Percentiles rank a stretch among this genome's conserved stretches.
These are phyloP conservation scores for Bryconaethiops microstoma DNA, from an alignment of 2,797 vertebrate genomes.

Conservation along the genomic window DNA sequence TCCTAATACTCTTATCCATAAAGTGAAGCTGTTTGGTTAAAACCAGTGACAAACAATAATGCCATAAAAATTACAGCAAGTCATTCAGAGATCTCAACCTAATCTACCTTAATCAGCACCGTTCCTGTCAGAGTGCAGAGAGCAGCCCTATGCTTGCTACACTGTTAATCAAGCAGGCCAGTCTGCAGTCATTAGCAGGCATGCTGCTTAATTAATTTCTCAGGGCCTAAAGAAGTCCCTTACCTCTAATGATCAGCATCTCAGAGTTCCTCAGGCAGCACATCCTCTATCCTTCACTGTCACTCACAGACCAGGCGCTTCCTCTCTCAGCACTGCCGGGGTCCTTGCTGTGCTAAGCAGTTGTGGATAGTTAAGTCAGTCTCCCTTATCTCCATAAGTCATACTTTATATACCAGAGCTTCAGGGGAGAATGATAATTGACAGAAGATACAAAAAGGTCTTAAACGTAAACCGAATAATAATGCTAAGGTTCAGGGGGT, in stretches of 20 bases:
- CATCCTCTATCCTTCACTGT: slow-evolving; percentile 17
- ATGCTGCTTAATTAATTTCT: slow-evolving; percentile 50
- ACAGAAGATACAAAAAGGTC: background rate
- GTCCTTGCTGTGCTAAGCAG: background rate
- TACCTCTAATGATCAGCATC: slow-evolving; percentile 39
- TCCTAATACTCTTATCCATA: no score
- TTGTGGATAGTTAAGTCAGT: background rate
- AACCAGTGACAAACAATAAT: background rate
- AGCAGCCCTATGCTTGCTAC: slow-evolving; percentile 4
- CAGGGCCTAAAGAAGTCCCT: slow-evolving; percentile 34
- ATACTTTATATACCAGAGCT: no score
- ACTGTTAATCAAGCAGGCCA: slow-evolving; percentile 47
- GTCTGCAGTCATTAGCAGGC: slow-evolving; percentile 49
- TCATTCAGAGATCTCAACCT: slow-evolving; percentile 12
- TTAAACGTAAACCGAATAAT: background rate
- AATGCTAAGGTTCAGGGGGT: background rate
- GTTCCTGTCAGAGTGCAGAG: slow-evolving; percentile 21
- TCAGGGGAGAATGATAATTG: background rate
- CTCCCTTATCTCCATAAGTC: background rate
- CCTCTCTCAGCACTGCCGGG: background rate
- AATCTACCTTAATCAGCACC: slow-evolving; percentile 39
- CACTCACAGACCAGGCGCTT: slow-evolving; percentile 7
- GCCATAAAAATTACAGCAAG: background rate
- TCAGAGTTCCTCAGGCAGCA: background rate
- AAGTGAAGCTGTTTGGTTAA: slow-evolving; percentile 10